Base-by-base conservation (phyloP, 2,888 invertebrate species). In the Halocaridina rubra region DNA sequence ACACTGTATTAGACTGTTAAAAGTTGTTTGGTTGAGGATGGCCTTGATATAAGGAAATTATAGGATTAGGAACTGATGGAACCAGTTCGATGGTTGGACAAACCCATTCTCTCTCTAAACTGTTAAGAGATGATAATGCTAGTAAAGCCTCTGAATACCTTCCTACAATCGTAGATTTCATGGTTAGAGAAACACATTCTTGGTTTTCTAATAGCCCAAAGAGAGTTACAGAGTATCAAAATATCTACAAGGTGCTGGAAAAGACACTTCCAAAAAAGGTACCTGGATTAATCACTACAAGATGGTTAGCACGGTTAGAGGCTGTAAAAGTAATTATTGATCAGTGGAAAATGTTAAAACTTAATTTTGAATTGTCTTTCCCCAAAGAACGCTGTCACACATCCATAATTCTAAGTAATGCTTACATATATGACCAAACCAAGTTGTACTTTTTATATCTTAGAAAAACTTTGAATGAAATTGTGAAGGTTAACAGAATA, bases 21-120 rank as follows among this genome's bases (percentile, higher is more conserved):
- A 33, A 59, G 33, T 8, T 79, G 79, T 16, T 39, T 79, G 13
- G 61, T 29, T 4, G 53, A 7, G 8, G 53, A 53, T 53, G 53
- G 53, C 3, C 19, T 53, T 64, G 29, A 64, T 57, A 39, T 78
- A 57, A 32, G 5, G 64, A 61, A 64, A 7, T 78, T 22, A 24
- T 78, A 29, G 78, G 61, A 30, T 33, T 78, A 64, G 61, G 78
- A 78, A 57, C 16, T 78, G 78, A 78, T 78, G 61, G 78, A 24
- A 32, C 78, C 8, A 78, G 57, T 78, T 22, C 33, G 32, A 78
- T 78, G 78, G 61, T 64, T 32, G 78, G 64, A 32, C 61, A 57
- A 0, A 78, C 5, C 67, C 78, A 61, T 39, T 79, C 46, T n/a
- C 69, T 79, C 16, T 64, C 64, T 22, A 69, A 32, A 30, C 64